These are phyloP conservation scores for Tiliqua scincoides DNA, from an alignment of 2,113 vertebrate genomes.

Conservation along the genomic window DNA sequence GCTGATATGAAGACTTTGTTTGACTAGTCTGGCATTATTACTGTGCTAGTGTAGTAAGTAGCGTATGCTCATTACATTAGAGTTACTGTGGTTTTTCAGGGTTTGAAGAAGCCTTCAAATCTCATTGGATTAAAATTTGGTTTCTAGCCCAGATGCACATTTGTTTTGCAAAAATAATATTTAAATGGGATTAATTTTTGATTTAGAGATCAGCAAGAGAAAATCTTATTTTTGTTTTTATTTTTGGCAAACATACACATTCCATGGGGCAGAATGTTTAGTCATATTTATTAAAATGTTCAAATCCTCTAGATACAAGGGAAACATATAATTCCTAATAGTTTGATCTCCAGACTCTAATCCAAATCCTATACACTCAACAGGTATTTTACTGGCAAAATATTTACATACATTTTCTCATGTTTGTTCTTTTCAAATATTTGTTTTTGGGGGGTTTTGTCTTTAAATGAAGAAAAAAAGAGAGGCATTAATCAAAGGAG, in stretches of 20 bases:
- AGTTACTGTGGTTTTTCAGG: slow-evolving; percentile 21
- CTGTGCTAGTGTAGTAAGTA: slow-evolving; percentile 35
- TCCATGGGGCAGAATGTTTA: not conserved
- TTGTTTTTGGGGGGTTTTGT: not conserved
- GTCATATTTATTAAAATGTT: not conserved
- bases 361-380: slow-evolving; percentile 1
- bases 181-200: slow-evolving; percentile 48
- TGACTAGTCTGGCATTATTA: slow-evolving; percentile 24
- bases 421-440: not conserved
- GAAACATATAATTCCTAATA: not conserved
- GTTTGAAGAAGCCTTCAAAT: slow-evolving; percentile 46
- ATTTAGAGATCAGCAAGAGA: slow-evolving; percentile 33
- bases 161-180: slow-evolving; percentile 45
- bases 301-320: slow-evolving; percentile 13
- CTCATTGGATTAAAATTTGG: slow-evolving; percentile 42
- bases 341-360: not conserved
- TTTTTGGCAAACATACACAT: not conserved
- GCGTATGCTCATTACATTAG: slow-evolving; percentile 36
- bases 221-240: not conserved
- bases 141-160: slow-evolving; percentile 32
- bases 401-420: not conserved
- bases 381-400: not conserved
- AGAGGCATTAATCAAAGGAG: not conserved
- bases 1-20: not conserved
- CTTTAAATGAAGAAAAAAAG: not conserved